Percentiles rank a stretch among this genome's conserved stretches.
Evolutionary conservation across 2,888 invertebrate species (phyloP).

Genomic region (Drosophila vallismaia): DNA sequence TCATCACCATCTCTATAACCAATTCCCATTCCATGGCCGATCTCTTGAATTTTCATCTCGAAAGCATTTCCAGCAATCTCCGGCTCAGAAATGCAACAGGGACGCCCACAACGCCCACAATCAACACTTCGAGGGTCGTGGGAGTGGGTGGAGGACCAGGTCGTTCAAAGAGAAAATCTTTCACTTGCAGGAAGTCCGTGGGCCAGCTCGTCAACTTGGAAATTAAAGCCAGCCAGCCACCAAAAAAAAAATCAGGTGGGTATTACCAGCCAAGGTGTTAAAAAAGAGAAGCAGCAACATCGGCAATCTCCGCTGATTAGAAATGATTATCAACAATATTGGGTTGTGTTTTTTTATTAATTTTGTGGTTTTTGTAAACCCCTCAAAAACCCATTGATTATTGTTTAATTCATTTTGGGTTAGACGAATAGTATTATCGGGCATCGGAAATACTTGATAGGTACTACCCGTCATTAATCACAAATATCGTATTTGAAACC

Average conservation of each 20-base stretch:
- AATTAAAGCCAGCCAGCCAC: slow-evolving; percentile 11
- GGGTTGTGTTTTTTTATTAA: not conserved
- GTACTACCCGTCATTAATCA: slow-evolving; percentile 57
- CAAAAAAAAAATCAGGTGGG: slow-evolving; percentile 26
- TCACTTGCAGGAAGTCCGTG: slow-evolving; percentile 72
- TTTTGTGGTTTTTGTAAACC: slow-evolving; percentile 7
- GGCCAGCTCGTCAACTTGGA: slow-evolving; percentile 43
- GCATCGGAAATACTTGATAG: slow-evolving; percentile 65
- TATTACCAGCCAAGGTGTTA: slow-evolving; percentile 36
- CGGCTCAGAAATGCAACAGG: slow-evolving; percentile 55
- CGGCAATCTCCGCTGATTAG: slow-evolving; percentile 18
- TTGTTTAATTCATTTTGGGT: slow-evolving; percentile 32
- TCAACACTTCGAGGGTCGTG: slow-evolving; percentile 45
- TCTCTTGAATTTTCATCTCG: slow-evolving; percentile 2
- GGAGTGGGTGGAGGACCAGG: slow-evolving; percentile 43
- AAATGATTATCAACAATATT: slow-evolving; percentile 9
- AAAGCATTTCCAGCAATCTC: slow-evolving; percentile 13
- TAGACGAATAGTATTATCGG: slow-evolving; percentile 39
- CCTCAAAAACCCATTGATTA: slow-evolving; percentile 34
- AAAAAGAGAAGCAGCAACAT: slow-evolving; percentile 15
- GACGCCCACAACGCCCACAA: slow-evolving; percentile 72
- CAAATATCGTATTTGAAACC: slow-evolving; percentile 29
- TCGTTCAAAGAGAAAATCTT: slow-evolving; percentile 58
- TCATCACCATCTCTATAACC: slow-evolving; percentile 2
- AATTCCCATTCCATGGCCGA: slow-evolving; percentile 1